Conservation (phyloP, 64 coral and sea anemone genomes). For the Montipora cactus region DNA sequence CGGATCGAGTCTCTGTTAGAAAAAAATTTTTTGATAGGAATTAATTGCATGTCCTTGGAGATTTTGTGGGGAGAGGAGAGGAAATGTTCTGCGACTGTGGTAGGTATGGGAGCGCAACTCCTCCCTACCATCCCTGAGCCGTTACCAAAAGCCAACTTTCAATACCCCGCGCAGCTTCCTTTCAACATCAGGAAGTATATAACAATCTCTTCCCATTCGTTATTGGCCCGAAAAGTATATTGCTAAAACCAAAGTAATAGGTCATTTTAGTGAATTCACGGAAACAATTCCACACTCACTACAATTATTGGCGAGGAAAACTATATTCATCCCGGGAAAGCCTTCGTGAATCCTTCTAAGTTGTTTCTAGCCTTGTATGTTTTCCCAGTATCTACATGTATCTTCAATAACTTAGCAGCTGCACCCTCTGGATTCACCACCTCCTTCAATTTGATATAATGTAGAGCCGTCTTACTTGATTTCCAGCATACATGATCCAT, state of each 20-base stretch:
- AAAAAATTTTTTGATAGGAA: no score
- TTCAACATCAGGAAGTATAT: neutral
- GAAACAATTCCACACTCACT: neutral
- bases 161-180: neutral
- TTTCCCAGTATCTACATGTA: neutral
- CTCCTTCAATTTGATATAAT: constrained; percentile 9
- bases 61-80: no score
- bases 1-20: no score
- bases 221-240: no score
- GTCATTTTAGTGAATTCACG: neutral
- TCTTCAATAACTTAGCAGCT: neutral
- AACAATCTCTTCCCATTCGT: neutral
- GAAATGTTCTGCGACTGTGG: no score
- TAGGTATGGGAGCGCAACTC: neutral
- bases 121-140: neutral
- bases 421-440: neutral
- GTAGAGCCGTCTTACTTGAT: neutral
- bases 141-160: neutral
- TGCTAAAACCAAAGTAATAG: no score
- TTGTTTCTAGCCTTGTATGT: neutral
- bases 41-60: no score
- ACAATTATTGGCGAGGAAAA: no score
- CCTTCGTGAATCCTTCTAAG: neutral
- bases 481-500: constrained; percentile 16
- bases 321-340: neutral